Base-by-base conservation (phyloP, 1,140 invertebrate genomes). In the Monomorium pharaonis region DNA sequence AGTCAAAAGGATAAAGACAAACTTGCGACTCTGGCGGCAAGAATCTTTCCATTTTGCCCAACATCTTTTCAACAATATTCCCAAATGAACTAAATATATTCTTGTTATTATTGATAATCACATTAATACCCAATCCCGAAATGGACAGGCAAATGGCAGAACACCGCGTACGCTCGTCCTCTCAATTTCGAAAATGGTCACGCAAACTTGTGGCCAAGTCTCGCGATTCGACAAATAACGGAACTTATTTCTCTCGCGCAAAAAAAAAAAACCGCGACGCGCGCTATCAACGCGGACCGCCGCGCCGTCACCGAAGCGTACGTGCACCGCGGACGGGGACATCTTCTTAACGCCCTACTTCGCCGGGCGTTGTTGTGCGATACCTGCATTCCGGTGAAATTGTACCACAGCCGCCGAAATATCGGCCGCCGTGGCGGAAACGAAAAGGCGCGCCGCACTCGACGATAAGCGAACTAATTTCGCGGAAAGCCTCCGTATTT, bases 281-380 rank as follows among this genome's bases (percentile, higher is more conserved):
- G 18, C 12, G 44, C 69, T 76, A 88, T 83, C 72, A 86, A 86
- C 30, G 27, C 60, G 24, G 60, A 16, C 14, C 37, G 30, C 56
- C 58, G 49, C 67, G 56, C 81, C 88, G 80, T 89, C 81, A 74
- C 86, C 44, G 2, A 30, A 5, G 56, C n/a, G 14, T 18, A 37
- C 7, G 33, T 6, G 60, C 76, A 88, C 69, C 24, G n/a, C n/a
- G 27, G 44, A 84, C 62, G n/a, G 16, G 30, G 30, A 37, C 42
- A 44, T 56, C 47, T 87, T 60, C 58, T 67, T 75, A 49, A 54
- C 27, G 60, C 3, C 18, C 72, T 83, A 63, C 30, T 77, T 63
- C 44, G 21, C 47, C 42, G 56, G 14, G 18, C 18, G 12, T 49
- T 65, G 85, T 88, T 88, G 51, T 51, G 67, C 80, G 74, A 88